Percentiles rank a stretch among this genome's conserved stretches.
Conservation (phyloP, 2,113 vertebrate species). For the Gracilinanus agilis region DNA sequence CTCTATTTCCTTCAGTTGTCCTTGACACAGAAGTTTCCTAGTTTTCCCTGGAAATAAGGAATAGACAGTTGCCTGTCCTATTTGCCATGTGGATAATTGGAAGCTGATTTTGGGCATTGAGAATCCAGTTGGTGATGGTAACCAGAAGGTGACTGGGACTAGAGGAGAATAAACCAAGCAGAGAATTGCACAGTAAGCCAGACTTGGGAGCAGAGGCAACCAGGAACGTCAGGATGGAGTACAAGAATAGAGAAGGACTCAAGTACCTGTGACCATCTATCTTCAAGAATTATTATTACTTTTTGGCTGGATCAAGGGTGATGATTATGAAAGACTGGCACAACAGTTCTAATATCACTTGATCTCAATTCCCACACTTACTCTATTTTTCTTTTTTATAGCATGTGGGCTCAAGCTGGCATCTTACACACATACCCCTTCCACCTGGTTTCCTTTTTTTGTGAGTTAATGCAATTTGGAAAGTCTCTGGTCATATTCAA, state of each 20-base stretch:
- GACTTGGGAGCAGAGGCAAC: neutral
- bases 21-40: neutral
- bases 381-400: neutral
- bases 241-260: neutral
- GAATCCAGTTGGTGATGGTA: neutral
- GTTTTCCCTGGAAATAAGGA: neutral
- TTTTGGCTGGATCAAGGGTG: neutral
- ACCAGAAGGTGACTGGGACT: neutral
- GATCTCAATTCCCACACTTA: neutral
- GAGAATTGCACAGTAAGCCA: neutral
- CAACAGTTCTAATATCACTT: neutral
- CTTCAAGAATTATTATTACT: neutral
- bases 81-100: neutral
- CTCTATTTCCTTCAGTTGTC: neutral
- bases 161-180: neutral
- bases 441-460: neutral
- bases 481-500: neutral
- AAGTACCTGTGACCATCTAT: neutral
- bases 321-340: neutral
- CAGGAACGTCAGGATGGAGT: neutral
- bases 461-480: neutral
- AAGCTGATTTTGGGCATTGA: neutral
- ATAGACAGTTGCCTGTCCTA: neutral
- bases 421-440: neutral
- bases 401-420: neutral